Percentiles rank a stretch among this genome's conserved stretches.
Conservation (phyloP, 1,140 invertebrate species). For the Aphaenogaster floridana region DNA sequence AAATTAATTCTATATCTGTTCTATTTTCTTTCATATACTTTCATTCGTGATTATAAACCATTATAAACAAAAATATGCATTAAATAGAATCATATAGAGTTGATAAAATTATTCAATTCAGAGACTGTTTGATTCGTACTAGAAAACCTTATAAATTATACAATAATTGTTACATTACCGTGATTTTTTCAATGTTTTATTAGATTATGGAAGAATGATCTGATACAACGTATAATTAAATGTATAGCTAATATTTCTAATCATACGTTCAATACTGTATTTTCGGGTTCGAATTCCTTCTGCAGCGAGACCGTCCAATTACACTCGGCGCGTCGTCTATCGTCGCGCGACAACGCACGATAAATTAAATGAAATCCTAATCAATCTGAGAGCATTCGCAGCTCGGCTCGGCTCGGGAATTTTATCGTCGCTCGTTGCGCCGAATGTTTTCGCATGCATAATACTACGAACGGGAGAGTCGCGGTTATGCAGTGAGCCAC, state of each 20-base stretch:
- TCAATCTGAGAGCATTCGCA: slow-evolving; percentile 42
- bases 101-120: background rate
- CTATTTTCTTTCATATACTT: background rate
- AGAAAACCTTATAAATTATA: background rate
- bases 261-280: background rate
- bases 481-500: slow-evolving; percentile 1
- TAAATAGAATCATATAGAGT: background rate
- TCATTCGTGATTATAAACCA: background rate
- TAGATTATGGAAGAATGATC: background rate
- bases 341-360: slow-evolving; percentile 14
- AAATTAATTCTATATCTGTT: background rate
- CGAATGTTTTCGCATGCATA: slow-evolving; percentile 43
- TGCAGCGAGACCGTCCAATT: background rate
- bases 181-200: background rate
- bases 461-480: slow-evolving; percentile 29
- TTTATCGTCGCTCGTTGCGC: slow-evolving; percentile 1
- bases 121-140: background rate
- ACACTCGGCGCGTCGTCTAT: slow-evolving; percentile 7
- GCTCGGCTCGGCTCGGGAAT: slow-evolving; percentile 17
- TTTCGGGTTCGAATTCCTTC: background rate
- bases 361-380: slow-evolving; percentile 52
- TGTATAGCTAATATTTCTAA: slow-evolving; percentile 5
- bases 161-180: background rate
- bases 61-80: background rate
- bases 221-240: background rate